A percentile compares a stretch with the other conserved stretches of the same genome.
Evolutionary conservation across 2,888 invertebrate species (phyloP).

Genomic region (Leptogaster cylindrica): DNA sequence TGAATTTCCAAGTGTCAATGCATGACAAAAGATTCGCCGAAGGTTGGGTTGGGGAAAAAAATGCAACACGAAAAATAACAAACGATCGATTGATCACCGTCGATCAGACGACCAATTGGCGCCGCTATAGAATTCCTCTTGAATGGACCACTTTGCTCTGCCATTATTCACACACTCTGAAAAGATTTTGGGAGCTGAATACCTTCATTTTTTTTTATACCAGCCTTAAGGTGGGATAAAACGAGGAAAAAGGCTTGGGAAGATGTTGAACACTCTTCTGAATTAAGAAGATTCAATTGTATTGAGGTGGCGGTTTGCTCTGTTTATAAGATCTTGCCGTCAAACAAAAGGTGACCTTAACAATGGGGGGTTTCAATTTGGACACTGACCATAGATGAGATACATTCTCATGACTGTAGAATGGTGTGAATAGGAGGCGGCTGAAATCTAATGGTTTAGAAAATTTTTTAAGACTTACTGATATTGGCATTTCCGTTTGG

Average conservation of each 20-base stretch:
- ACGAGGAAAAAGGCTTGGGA: slow-evolving; percentile 18
- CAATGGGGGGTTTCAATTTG: slow-evolving; percentile 45
- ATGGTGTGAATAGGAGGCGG: slow-evolving; percentile 37
- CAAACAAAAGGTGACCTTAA: slow-evolving; percentile 42
- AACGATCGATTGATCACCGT: slow-evolving; percentile 48
- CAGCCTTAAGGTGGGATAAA: slow-evolving; percentile 17
- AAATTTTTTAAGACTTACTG: neutral
- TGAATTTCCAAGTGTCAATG: neutral
- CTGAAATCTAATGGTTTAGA: slow-evolving; percentile 3
- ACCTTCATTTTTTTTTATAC: too few species aligned
- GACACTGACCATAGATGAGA: slow-evolving; percentile 1
- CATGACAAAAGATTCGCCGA: slow-evolving; percentile 16
- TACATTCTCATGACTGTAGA: neutral
- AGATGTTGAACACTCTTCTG: slow-evolving; percentile 39
- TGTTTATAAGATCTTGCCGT: slow-evolving; percentile 42
- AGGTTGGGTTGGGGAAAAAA: neutral
- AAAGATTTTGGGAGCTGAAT: slow-evolving; percentile 37
- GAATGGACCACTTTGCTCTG: slow-evolving; percentile 46
- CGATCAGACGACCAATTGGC: slow-evolving; percentile 48
- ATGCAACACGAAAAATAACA: slow-evolving; percentile 25
- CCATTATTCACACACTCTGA: slow-evolving; percentile 46
- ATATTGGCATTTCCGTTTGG: slow-evolving; percentile 33
- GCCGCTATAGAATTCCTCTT: slow-evolving; percentile 45
- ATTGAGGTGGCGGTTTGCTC: slow-evolving; percentile 45
- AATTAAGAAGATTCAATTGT: slow-evolving; percentile 36